These are phyloP conservation scores for Leptinotarsa undecemlineata DNA, from an alignment of 1,140 invertebrate species.

Conservation along the genomic window DNA sequence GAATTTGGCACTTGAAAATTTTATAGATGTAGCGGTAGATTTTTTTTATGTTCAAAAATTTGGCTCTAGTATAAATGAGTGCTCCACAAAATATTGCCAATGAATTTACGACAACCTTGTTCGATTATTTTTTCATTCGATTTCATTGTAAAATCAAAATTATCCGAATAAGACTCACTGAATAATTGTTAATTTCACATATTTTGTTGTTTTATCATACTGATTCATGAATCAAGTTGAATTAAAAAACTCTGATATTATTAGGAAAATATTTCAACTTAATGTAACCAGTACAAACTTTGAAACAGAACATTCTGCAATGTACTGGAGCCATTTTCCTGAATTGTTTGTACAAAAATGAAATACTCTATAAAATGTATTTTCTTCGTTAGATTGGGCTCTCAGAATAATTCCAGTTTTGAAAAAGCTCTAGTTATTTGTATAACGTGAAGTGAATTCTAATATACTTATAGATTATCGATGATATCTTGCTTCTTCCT, in stretches of 20 bases:
- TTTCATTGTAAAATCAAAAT: too few species aligned
- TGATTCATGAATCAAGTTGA: too few species aligned
- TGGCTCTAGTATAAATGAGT: background rate
- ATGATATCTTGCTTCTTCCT: conserved; percentile 43
- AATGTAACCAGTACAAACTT: too few species aligned
- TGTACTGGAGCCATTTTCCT: background rate
- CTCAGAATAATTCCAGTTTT: conserved; percentile 9
- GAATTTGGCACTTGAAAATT: conserved; percentile 46
- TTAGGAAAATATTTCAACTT: too few species aligned
- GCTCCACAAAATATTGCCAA: background rate
- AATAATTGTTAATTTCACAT: too few species aligned
- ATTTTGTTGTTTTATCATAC: too few species aligned
- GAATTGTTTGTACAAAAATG: conserved; percentile 15
- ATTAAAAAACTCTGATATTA: too few species aligned
- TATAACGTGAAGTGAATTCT: conserved; percentile 31
- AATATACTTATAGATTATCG: conserved; percentile 29
- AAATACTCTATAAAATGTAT: conserved; percentile 16
- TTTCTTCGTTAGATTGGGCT: conserved; percentile 16
- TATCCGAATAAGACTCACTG: too few species aligned
- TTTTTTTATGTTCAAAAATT: conserved; percentile 31
- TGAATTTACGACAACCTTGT: too few species aligned
- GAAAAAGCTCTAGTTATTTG: conserved; percentile 30
- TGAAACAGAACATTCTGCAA: background rate
- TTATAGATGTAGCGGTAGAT: conserved; percentile 41
- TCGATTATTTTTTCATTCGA: too few species aligned